These are phyloP conservation scores for Morphnarchus princeps DNA, from an alignment of 2,113 vertebrate species.

Conservation along the genomic window DNA sequence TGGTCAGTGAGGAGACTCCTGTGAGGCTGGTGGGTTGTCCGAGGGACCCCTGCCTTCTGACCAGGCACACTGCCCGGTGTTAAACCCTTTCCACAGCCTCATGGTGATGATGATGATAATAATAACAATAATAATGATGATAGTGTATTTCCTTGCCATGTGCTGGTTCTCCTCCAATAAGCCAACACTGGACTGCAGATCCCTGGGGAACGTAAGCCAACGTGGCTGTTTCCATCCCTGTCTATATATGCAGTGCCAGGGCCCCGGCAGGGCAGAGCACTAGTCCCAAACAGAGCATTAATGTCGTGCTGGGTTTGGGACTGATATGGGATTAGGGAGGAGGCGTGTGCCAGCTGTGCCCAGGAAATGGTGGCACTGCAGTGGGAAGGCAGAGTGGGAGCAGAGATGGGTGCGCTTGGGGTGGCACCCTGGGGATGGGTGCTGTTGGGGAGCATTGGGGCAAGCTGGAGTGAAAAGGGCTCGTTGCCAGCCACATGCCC, in stretches of 20 bases:
- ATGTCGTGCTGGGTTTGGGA: background rate
- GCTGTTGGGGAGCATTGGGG: background rate
- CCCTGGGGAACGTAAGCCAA: background rate
- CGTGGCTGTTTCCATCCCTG: background rate
- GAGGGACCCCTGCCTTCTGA: background rate
- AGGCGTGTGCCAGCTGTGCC: background rate
- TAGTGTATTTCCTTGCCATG: background rate
- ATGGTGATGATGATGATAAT: rapidly evolving
- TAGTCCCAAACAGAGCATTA: background rate
- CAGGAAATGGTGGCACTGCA: background rate
- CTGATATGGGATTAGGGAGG: background rate
- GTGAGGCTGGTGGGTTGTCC: background rate
- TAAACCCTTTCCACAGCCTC: background rate
- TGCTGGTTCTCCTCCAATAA: background rate
- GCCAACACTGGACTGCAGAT: background rate
- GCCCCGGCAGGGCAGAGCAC: background rate
- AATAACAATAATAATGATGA: background rate
- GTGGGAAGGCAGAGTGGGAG: background rate
- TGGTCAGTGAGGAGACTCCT: background rate
- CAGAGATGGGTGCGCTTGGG: background rate
- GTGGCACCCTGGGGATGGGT: background rate
- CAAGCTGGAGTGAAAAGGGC: background rate
- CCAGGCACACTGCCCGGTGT: rapidly evolving
- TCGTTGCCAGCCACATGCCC: rapidly evolving
- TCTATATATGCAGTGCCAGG: background rate